Percentiles rank a stretch among this genome's conserved stretches.
Conservation (phyloP, 2,797 vertebrate species). For the Thripadectes ignobilis region DNA sequence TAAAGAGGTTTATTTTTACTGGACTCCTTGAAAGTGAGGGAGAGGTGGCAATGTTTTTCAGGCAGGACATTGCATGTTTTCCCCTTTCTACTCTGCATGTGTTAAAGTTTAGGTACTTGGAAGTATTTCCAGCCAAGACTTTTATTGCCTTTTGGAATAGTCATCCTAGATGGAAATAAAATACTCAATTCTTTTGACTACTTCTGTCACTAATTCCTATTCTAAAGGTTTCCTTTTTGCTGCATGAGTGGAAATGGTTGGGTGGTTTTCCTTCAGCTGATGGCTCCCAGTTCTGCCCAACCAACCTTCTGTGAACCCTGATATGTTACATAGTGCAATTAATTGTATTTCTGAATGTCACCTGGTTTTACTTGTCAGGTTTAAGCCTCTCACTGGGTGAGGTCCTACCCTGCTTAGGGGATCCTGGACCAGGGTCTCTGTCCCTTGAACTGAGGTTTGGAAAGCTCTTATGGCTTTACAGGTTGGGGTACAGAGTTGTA, state of each 20-base stretch:
- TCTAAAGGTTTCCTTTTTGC: neutral
- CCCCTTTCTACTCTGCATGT: neutral
- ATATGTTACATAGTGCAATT: neutral
- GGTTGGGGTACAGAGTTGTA: neutral
- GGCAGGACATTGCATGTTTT: neutral
- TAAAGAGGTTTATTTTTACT: conserved; percentile 12
- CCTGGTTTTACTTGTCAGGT: neutral
- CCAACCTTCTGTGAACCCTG: neutral
- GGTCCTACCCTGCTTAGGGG: neutral
- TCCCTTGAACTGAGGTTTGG: neutral
- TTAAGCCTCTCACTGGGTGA: neutral
- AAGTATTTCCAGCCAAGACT: neutral
- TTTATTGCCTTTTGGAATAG: conserved; percentile 15
- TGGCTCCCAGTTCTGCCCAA: neutral
- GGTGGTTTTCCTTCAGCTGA: neutral
- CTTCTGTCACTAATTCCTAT: neutral
- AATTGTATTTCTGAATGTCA: neutral
- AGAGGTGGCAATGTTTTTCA: neutral
- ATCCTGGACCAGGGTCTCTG: neutral
- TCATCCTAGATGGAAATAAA: conserved; percentile 15
- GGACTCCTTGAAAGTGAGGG: neutral
- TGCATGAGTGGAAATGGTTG: neutral
- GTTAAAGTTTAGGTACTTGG: neutral
- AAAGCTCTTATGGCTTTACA: neutral
- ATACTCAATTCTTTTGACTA: neutral